Base-by-base conservation (phyloP, 1,140 invertebrate genomes). In the Lethocerus indicus region DNA sequence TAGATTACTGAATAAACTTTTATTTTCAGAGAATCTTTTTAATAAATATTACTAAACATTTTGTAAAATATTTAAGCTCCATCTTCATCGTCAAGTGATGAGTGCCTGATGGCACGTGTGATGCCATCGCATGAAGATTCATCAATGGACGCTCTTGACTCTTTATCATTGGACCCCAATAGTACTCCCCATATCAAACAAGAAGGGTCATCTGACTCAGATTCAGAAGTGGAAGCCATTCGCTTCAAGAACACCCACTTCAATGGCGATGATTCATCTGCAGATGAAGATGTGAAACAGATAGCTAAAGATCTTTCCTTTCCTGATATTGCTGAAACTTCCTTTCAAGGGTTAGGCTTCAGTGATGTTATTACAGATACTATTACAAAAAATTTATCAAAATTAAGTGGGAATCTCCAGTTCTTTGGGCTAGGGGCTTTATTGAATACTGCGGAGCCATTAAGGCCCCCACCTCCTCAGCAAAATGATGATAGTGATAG, bases 81-180 rank as follows among this genome's bases (percentile, higher is more conserved):
- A n/a, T 51, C 50, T 28, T 45, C 41, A 14, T 43, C 46, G 23
- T 51, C 50, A 14, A 47, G 43, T 7, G n/a, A 47, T 16, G 50
- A 16, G 1, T 43, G 47, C 36, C 50, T 51, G 23, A 46, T 51
- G 3, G 50, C 14, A 1, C 43, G 47, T 35, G 43, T 51, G 23
- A 46, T 51, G 3, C 50, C 50, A 28, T 29, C 14, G 13, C 50
- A 51, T 28, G 50, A 51, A 25, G 50, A 51, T 25, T 45, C 41
- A 2, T 51, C 50, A 16, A 13, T 37, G 2, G 50, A 51, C 26
- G 21, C 50, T 9, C 12, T 47, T 1, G 49, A 50, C 24, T 50
- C 49, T 9, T 44, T 44, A 7, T n/a, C 14, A 14, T 16, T 44
- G 1, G n/a, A n/a, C n/a, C n/a, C n/a, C n/a, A n/a, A n/a, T n/a